Evolutionary conservation across 2,888 invertebrate genomes (phyloP).

Genomic region (Nomada ferruginata): DNA sequence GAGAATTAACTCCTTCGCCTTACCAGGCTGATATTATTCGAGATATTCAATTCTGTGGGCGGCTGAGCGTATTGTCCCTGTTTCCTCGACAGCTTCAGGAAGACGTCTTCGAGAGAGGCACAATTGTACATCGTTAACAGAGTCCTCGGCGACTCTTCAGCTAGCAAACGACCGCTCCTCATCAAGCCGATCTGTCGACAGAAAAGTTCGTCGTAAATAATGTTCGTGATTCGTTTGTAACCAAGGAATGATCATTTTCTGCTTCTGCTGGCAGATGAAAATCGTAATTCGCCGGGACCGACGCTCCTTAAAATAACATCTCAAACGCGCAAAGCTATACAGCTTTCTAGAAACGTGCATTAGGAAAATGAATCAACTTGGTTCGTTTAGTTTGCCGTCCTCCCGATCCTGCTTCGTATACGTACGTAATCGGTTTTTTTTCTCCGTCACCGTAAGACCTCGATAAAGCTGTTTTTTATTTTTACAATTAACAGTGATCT

Average conservation of each 20-base stretch:
- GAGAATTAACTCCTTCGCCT: conserved; percentile 54
- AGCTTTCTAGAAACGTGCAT: not conserved
- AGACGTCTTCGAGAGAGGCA: conserved; percentile 95
- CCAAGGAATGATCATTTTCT: not conserved
- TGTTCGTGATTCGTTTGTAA: too few relatives aligned
- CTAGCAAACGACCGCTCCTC: conserved; percentile 95
- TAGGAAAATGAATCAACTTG: conserved; percentile 24
- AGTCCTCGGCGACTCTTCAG: conserved; percentile 95
- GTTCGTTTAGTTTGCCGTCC: not conserved
- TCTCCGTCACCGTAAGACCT: not conserved
- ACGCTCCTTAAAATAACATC: not conserved
- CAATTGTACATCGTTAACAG: conserved; percentile 94
- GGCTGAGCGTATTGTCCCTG: conserved; percentile 85
- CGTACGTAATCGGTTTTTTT: not conserved
- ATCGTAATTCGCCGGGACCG: too few relatives aligned
- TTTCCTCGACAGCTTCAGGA: conserved; percentile 93
- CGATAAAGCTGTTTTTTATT: not conserved
- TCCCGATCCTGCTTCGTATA: not conserved
- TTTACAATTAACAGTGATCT: not conserved
- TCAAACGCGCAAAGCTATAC: not conserved
- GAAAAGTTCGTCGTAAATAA: not conserved
- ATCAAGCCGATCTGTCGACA: conserved; percentile 93
- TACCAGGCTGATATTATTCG: conserved; percentile 91
- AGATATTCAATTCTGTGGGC: conserved; percentile 87
- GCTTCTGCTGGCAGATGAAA: not conserved